A percentile compares a stretch with the other conserved stretches of the same genome.
These are phyloP conservation scores for Hyaena hyaena DNA, from an alignment of 2,113 vertebrate genomes.

Conservation along the genomic window DNA sequence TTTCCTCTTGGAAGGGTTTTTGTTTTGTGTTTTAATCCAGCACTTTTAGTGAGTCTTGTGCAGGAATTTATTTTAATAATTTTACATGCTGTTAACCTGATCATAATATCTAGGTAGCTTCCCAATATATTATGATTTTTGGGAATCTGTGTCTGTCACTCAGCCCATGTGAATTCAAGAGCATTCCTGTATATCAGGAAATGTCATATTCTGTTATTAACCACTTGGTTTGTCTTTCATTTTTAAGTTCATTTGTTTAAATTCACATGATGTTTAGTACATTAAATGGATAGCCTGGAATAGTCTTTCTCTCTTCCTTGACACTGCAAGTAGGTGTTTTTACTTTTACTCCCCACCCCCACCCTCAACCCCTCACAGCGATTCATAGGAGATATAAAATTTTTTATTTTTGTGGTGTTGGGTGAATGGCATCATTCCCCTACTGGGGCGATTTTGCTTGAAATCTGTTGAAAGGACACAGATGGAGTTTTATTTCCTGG, in stretches of 20 bases:
- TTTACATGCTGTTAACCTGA: neutral
- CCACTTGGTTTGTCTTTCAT: neutral
- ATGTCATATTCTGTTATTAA: neutral
- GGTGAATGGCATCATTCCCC: neutral
- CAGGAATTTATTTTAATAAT: neutral
- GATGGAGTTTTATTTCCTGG: constrained; percentile 3
- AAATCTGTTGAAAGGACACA: neutral
- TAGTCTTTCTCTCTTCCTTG: neutral
- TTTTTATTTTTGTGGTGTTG: constrained; percentile 4
- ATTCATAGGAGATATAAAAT: neutral
- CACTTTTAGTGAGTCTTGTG: neutral
- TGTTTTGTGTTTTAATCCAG: neutral
- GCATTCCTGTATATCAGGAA: neutral
- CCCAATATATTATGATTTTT: neutral
- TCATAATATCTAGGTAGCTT: neutral
- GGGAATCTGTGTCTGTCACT: neutral
- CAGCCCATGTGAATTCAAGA: neutral
- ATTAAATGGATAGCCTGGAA: neutral
- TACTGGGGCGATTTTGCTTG: neutral
- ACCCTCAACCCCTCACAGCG: no score
- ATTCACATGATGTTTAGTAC: neutral
- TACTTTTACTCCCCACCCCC: neutral
- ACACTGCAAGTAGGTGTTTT: neutral
- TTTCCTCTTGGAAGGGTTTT: neutral
- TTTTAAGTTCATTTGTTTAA: neutral